Base-by-base conservation (phyloP, 2,888 invertebrate species). In the Catocala nupta region DNA sequence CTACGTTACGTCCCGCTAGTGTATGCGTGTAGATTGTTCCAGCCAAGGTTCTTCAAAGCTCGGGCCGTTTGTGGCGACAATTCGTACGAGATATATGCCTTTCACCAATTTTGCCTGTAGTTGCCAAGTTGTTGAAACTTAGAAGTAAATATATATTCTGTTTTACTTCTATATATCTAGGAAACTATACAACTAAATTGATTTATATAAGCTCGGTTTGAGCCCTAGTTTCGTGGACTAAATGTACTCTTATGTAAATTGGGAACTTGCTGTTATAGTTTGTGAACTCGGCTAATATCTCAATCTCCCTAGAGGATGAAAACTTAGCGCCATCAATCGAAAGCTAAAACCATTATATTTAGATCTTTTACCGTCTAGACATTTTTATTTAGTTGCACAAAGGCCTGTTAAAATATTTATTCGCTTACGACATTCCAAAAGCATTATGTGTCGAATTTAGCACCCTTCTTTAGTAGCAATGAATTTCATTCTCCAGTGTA, bases 101-200 rank as follows among this genome's bases (percentile, higher is more conserved):
- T 70, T 76, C 77, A 72, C 58, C 77, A 72, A n/a, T 74, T 76
- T 74, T 74, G 72, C 64, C 68, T 45, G 11, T 33, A 63, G 68
- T 59, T 63, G 56, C 36, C 58, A 68, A 75, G 68, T 77, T 73
- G 73, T 68, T 53, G 60, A 63, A 77, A 77, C 73, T 75, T 77
- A 47, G 61, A 54, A 54, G 48, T 68, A 67, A 70, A 62, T 58
- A 56, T 48, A 63, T 25, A 25, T 25, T 25, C 25, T 25, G 25
- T 63, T 43, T 57, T 55, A 64, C 25, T 36, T 59, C 57, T 61
- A 9, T 66, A 52, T 42, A 52, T 63, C 55, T 64, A 47, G 50
- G 71, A 61, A 71, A 75, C 71, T 71, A 62, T 75, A 67, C 66
- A 61, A 58, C 64, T 63, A 71, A 75, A 75, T 75, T 75, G 68